These are phyloP conservation scores for Alsophila aescularia DNA, from an alignment of 2,888 invertebrate genomes.

Conservation along the genomic window DNA sequence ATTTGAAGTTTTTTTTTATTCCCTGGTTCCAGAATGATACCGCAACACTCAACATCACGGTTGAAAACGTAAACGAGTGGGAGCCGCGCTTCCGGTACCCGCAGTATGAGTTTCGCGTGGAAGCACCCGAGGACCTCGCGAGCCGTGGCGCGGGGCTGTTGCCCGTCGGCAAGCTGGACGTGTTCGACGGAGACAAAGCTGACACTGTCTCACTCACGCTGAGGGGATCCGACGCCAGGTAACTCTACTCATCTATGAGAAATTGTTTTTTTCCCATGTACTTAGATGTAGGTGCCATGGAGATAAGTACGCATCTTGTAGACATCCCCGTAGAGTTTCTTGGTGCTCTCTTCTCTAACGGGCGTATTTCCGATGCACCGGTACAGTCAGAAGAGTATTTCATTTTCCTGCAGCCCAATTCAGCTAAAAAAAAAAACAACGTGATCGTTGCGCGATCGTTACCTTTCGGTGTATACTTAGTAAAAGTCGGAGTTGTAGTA, in stretches of 20 bases:
- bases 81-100: constrained; percentile 95
- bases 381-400: no score
- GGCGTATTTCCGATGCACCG: no score
- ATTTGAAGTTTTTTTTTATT: not conserved
- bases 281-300: no score
- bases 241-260: constrained; percentile 2
- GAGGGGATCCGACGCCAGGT: constrained; percentile 88
- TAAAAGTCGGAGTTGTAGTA: no score
- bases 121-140: constrained; percentile 30
- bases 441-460: no score
- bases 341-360: no score
- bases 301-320: no score
- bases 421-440: no score
- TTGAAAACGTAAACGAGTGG: constrained; percentile 96
- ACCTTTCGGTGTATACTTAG: no score
- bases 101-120: constrained; percentile 92
- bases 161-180: constrained; percentile 89
- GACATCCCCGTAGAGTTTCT: no score
- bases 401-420: no score
- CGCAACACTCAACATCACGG: constrained; percentile 91
- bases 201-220: constrained; percentile 90
- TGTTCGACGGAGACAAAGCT: constrained; percentile 93
- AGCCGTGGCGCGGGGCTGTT: constrained; percentile 60
- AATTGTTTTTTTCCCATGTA: not conserved
- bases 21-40: constrained; percentile 89